Evolutionary conservation across 2,888 invertebrate species (phyloP).

Genomic region (Creontiades dilutus): DNA sequence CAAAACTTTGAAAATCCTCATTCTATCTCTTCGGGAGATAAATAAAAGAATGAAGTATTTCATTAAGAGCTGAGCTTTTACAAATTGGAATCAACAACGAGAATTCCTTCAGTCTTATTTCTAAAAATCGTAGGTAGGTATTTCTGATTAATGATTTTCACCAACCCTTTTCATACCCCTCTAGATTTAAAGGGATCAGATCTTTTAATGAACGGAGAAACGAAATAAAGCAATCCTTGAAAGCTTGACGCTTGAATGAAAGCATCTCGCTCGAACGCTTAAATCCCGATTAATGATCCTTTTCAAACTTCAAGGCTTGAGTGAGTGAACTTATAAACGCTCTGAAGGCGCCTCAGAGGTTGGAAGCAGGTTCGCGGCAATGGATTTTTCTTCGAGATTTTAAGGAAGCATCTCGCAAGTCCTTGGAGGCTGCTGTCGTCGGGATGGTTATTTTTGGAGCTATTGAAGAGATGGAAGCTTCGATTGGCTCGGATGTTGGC

Average conservation of each 20-base stretch:
- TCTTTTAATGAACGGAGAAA: background rate
- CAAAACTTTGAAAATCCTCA: too few species aligned
- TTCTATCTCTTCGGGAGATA: too few species aligned
- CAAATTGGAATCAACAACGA: too few species aligned
- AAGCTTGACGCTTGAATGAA: slow-evolving; percentile 29
- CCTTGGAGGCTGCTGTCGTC: slow-evolving; percentile 31
- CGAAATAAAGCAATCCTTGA: slow-evolving; percentile 34
- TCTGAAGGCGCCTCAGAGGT: background rate
- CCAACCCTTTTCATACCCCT: background rate
- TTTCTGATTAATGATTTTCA: slow-evolving; percentile 13
- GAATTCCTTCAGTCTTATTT: too few species aligned
- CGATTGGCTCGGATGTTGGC: background rate
- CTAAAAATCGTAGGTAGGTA: background rate
- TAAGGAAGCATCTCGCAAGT: slow-evolving; percentile 41
- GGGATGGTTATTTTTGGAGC: slow-evolving; percentile 51
- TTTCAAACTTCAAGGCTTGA: slow-evolving; percentile 28
- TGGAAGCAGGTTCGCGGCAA: background rate
- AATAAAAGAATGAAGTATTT: too few species aligned
- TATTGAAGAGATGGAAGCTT: background rate
- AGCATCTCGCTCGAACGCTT: slow-evolving; percentile 21
- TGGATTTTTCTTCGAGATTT: slow-evolving; percentile 51
- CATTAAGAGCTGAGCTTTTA: too few species aligned
- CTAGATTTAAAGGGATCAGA: background rate
- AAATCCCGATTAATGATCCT: slow-evolving; percentile 61
- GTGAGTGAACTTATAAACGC: slow-evolving; percentile 1